A percentile compares a stretch with the other conserved stretches of the same genome.
phyloP scores from a whole-genome alignment of 64 coral and sea anemone genomes.

The Stylophora pistillata region DNA sequence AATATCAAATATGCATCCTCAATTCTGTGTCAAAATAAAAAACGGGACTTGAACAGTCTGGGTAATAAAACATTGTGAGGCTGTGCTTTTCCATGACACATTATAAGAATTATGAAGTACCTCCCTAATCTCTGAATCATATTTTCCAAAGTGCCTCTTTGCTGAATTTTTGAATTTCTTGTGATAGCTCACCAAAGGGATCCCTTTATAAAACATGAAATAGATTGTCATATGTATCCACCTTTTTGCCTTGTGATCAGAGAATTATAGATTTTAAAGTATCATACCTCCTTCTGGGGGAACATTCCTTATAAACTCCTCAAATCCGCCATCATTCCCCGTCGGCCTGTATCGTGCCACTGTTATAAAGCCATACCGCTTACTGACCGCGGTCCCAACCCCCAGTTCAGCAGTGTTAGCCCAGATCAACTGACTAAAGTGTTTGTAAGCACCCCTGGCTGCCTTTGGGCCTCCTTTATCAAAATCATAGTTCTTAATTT shows the following conservation, averaged over 20 bases:
- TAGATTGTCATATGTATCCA: too few species aligned
- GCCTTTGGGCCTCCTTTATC: conserved; percentile 62
- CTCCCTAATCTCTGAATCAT: too few species aligned
- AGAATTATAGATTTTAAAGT: neutral
- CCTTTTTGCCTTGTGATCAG: neutral
- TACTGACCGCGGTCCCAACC: conserved; percentile 83
- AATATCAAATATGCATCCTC: too few species aligned
- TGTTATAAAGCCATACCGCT: conserved; percentile 90
- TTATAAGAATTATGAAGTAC: too few species aligned
- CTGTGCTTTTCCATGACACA: too few species aligned
- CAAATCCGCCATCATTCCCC: conserved; percentile 65
- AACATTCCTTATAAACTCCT: conserved; percentile 71
- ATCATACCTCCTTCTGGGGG: conserved; percentile 83
- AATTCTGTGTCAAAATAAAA: too few species aligned
- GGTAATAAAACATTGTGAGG: too few species aligned
- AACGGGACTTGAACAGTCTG: too few species aligned
- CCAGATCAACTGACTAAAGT: conserved; percentile 89
- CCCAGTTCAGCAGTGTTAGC: conserved; percentile 80
- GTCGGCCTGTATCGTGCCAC: conserved; percentile 80
- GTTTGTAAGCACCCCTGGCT: conserved; percentile 44
- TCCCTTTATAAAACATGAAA: too few species aligned
- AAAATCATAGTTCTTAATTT: conserved; percentile 79
- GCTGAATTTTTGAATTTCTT: too few species aligned
- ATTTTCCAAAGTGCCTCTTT: too few species aligned
- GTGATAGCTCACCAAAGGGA: too few species aligned